Base-by-base conservation (phyloP, 2,797 vertebrate genomes). In the Esox masquinongy region DNA sequence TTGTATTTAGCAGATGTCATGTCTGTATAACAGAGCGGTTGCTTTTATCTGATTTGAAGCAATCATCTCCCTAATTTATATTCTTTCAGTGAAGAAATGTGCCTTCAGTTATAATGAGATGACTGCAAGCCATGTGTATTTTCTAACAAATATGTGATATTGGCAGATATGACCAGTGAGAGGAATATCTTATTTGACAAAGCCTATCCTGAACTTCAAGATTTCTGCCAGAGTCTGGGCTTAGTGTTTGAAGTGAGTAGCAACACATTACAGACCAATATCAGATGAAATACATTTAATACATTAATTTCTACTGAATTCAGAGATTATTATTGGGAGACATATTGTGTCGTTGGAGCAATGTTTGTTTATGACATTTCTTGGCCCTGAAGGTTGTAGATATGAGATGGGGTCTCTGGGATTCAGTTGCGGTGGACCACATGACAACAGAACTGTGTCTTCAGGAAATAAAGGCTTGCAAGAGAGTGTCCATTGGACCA, bases 91-190 rank as follows among this genome's bases (percentile, higher is more conserved):
- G 56, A 61, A 67, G 56, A n/a, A 24, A 1, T 43, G 17, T 49
- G 17, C 26, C 8, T 53, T 70, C 6, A 61, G 73, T 71, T 56
- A 0, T 76, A n/a, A 6, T 3, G 68, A 17, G 7, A 50, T 29
- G 11, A 50, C 22, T 70, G 26, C 15, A 24, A 70, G 19, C 31
- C 64, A 19, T 24, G 39, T 26, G 12, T 59, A 4, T 34, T 36
- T 14, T 79, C 17, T 56, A 7, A 73, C 8, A n/a, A n/a, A n/a
- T 29, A 29, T 70, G 24, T 76, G 3, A 8, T 47, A 15, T 70
- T 79, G 82, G n/a, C 88, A 96, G 95, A 95, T 39, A 94, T 94
- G 93, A 93, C 87, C 34, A 83, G 79, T 0, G 95, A 96, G 85
- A 90, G 94, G 71, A 93, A 91, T 59, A 91, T 85, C 1, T 90